phyloP scores from a whole-genome alignment of 2,888 invertebrate genomes.

The Xanthia icteritia region DNA sequence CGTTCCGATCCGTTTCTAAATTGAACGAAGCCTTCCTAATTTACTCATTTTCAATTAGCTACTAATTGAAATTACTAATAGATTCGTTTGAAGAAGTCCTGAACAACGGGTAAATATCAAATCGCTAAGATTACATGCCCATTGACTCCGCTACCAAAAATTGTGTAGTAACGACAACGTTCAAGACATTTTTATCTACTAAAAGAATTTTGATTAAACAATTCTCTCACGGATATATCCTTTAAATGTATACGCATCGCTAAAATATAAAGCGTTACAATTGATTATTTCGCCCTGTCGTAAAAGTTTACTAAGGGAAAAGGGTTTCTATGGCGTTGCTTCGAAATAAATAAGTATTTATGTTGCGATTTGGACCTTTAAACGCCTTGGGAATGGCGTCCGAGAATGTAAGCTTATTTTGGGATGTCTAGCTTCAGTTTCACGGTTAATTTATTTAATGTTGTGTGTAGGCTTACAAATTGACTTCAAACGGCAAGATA shows the following conservation, averaged over 20 bases:
- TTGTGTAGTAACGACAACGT: not conserved
- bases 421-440: conserved; percentile 24
- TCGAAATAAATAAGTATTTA: conserved; percentile 64
- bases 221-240: conserved; percentile 39
- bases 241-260: conserved; percentile 43
- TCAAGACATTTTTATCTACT: conserved; percentile 5
- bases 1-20: not conserved
- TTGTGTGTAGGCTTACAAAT: conserved; percentile 3
- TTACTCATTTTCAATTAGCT: not conserved
- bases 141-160: conserved; percentile 12
- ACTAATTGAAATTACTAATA: too few relatives aligned
- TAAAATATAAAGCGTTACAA: conserved; percentile 64
- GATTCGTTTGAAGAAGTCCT: not conserved
- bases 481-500: not conserved
- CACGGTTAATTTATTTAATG: conserved; percentile 11
- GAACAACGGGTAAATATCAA: not conserved
- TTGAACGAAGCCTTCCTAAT: not conserved
- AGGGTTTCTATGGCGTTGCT: conserved; percentile 56
- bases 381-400: conserved; percentile 43
- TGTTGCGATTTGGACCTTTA: conserved; percentile 59
- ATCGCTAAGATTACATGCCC: not conserved
- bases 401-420: conserved; percentile 42
- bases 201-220: conserved; percentile 53
- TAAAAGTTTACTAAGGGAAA: conserved; percentile 64
- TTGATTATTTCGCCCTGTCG: conserved; percentile 64